Conservation (phyloP, 2,113 vertebrate species). For the Maccullochella peelii region DNA sequence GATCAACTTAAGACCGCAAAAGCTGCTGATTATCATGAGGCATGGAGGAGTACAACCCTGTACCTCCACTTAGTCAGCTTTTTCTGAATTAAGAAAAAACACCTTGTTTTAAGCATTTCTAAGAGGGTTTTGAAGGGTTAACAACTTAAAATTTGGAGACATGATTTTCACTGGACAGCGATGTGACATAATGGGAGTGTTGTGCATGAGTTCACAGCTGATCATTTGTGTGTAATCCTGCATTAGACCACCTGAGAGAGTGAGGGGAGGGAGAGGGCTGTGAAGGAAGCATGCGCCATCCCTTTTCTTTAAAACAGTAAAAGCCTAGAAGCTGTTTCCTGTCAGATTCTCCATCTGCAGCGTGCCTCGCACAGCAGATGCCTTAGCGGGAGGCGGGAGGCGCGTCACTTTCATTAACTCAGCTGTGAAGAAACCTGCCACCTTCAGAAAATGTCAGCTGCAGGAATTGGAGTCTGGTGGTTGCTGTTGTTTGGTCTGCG, state of each 20-base stretch:
- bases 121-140: background rate
- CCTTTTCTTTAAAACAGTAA: conserved; percentile 25
- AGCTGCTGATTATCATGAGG: conserved; percentile 39
- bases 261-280: background rate
- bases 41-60: too few relatives aligned
- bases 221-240: conserved; percentile 28
- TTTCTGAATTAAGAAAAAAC: background rate
- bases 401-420: conserved; percentile 47
- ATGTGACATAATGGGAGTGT: conserved; percentile 17
- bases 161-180: background rate
- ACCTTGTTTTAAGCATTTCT: background rate
- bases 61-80: background rate
- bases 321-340: conserved; percentile 34
- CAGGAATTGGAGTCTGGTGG: conserved; percentile 37
- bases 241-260: conserved; percentile 31
- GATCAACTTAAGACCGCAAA: conserved; percentile 33
- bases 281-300: background rate
- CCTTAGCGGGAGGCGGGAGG: conserved; percentile 4
- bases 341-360: conserved; percentile 38
- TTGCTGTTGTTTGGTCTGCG: conserved; percentile 45
- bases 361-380: background rate
- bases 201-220: conserved; percentile 5
- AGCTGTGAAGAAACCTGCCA: conserved; percentile 47
- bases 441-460: conserved; percentile 45
- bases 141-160: background rate